Conservation (phyloP, 2,888 invertebrate species). For the Arrhopalites spinosus region DNA sequence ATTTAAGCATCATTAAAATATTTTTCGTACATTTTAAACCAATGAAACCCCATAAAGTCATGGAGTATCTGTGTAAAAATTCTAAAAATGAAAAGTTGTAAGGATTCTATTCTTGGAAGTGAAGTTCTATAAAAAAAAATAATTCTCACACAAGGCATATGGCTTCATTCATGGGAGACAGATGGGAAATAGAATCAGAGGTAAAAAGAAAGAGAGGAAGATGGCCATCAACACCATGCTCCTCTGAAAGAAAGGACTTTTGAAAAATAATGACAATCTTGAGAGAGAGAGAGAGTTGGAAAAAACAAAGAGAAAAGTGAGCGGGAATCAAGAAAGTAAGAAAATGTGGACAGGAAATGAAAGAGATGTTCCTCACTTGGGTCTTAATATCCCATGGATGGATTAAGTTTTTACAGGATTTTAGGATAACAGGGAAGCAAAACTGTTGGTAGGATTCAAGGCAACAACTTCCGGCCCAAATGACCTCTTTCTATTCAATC, state of each 20-base stretch:
- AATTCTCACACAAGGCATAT: constrained; percentile 18
- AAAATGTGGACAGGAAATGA: constrained; percentile 20
- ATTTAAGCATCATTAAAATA: not conserved
- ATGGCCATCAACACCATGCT: constrained; percentile 8
- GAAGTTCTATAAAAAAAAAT: not conserved
- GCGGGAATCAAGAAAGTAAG: constrained; percentile 17
- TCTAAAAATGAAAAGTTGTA: not conserved
- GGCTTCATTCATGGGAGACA: constrained; percentile 5
- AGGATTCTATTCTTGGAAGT: not conserved
- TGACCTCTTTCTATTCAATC: constrained; percentile 31
- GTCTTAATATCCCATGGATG: constrained; percentile 5
- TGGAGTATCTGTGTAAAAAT: not conserved
- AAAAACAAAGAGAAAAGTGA: constrained; percentile 18
- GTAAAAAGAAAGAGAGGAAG: constrained; percentile 7
- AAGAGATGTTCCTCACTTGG: constrained; percentile 1
- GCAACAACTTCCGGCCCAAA: constrained; percentile 18
- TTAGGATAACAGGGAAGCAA: constrained; percentile 4
- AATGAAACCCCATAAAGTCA: not conserved
- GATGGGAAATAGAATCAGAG: constrained; percentile 22
- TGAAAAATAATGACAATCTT: constrained; percentile 16
- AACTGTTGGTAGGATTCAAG: constrained; percentile 1
- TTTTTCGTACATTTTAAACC: not conserved
- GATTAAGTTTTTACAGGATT: not conserved
- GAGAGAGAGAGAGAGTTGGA: constrained; percentile 1
- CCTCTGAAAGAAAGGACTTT: not conserved